A percentile compares a stretch with the other conserved stretches of the same genome.
Evolutionary conservation across 2,888 invertebrate genomes (phyloP).

Genomic region (Standfussiana lucernea): DNA sequence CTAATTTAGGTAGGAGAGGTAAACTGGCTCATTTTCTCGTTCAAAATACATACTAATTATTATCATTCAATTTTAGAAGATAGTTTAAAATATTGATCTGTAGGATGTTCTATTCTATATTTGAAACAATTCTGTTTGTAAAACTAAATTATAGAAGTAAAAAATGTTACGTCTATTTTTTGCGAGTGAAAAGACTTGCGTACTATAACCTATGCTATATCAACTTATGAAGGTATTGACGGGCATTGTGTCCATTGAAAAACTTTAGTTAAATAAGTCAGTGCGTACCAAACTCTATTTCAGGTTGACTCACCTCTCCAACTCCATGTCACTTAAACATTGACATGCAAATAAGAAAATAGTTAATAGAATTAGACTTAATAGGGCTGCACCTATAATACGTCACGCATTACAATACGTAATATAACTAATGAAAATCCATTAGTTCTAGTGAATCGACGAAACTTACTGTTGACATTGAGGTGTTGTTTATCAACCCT

Average conservation of each 20-base stretch:
- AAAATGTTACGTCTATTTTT: neutral
- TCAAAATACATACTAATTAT: neutral
- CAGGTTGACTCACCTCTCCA: neutral
- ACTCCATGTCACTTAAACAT: neutral
- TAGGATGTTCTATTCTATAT: neutral
- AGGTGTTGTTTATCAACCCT: constrained; percentile 82
- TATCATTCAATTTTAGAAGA: neutral
- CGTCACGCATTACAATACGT: constrained; percentile 56
- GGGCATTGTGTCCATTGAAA: neutral
- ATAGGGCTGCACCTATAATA: constrained; percentile 55
- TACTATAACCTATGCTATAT: neutral
- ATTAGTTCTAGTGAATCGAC: constrained; percentile 81
- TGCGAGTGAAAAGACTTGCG: neutral
- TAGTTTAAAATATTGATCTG: neutral
- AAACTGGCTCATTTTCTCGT: neutral
- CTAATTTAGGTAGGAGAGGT: accelerated
- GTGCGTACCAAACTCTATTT: neutral
- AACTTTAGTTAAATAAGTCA: neutral
- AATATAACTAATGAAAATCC: constrained; percentile 69
- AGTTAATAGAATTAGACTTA: neutral
- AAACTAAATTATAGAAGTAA: neutral
- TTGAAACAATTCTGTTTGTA: neutral
- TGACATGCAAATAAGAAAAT: constrained; percentile 7
- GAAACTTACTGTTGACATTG: constrained; percentile 76
- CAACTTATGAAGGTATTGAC: neutral